Conservation (phyloP, 2,888 invertebrate genomes). For the Stegana nigrithorax region DNA sequence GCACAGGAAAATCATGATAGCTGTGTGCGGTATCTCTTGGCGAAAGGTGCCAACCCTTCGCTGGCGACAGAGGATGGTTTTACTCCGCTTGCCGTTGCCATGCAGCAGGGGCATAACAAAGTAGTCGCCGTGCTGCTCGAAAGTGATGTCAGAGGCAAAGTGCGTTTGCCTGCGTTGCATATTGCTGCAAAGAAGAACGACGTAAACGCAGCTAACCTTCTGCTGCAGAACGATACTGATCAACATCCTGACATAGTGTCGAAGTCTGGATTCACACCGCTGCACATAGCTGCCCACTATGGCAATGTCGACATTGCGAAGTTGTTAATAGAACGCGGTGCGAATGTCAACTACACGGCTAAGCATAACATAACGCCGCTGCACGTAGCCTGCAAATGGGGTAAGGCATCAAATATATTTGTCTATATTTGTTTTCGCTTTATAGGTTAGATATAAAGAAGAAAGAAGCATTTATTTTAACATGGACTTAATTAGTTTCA, state of each 20-base stretch:
- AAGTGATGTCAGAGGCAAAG: slow-evolving; percentile 96
- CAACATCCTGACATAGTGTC: slow-evolving; percentile 97
- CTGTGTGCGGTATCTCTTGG: slow-evolving; percentile 90
- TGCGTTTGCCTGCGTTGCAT: slow-evolving; percentile 94
- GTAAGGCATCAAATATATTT: too few relatives aligned
- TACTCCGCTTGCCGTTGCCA: slow-evolving; percentile 98
- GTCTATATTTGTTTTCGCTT: too few relatives aligned
- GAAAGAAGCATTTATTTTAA: too few relatives aligned
- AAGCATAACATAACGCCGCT: slow-evolving; percentile 98
- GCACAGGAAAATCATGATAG: slow-evolving; percentile 97
- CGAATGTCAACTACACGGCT: slow-evolving; percentile 95
- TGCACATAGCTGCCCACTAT: slow-evolving; percentile 98
- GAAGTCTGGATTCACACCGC: slow-evolving; percentile 97
- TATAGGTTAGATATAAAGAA: too few relatives aligned
- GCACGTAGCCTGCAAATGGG: slow-evolving; percentile 99
- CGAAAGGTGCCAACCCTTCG: slow-evolving; percentile 95
- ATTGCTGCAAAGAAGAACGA: slow-evolving; percentile 99
- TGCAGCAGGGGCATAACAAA: slow-evolving; percentile 98
- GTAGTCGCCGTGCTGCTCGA: slow-evolving; percentile 96
- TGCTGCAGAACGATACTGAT: slow-evolving; percentile 94
- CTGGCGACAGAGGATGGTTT: slow-evolving; percentile 99
- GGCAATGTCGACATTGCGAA: slow-evolving; percentile 95
- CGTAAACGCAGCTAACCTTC: slow-evolving; percentile 91
- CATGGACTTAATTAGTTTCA: too few relatives aligned
- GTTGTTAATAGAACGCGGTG: slow-evolving; percentile 88